Conservation (phyloP, 2,113 vertebrate genomes). For the Albula goreensis region DNA sequence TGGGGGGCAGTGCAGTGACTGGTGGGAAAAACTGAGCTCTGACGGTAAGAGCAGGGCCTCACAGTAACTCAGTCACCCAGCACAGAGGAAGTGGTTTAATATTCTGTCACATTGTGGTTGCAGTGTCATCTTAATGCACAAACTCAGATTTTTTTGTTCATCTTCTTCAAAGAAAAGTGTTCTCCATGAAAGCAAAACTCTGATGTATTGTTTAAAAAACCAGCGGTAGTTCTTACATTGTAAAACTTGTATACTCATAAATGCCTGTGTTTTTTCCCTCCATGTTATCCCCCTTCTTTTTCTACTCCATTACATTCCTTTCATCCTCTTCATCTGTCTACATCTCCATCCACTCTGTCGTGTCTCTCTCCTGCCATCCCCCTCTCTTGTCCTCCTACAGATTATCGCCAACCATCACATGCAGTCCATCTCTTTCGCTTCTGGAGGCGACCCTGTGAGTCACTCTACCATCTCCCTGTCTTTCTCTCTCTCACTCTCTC, state of each 20-base stretch:
- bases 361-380: conserved; percentile 25
- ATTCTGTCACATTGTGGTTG: background rate
- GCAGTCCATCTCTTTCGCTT: conserved; percentile 95
- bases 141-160: background rate
- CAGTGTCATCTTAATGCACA: background rate
- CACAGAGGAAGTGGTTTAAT: no score
- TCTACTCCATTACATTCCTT: conserved; percentile 40
- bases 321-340: conserved; percentile 35
- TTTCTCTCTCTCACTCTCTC: background rate
- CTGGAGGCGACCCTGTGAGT: conserved; percentile 95
- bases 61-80: background rate
- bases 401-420: conserved; percentile 97
- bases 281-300: conserved; percentile 28
- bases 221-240: background rate
- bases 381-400: conserved; percentile 61
- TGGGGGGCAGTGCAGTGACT: background rate
- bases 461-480: conserved; percentile 39
- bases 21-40: background rate
- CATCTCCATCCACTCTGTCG: conserved; percentile 49
- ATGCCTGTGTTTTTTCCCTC: background rate
- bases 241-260: background rate
- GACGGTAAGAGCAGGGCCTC: background rate
- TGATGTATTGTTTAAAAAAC: background rate
- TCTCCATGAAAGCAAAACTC: background rate
- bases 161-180: background rate